phyloP scores from a whole-genome alignment of 1,140 invertebrate species.

The Nasonia vitripennis region DNA sequence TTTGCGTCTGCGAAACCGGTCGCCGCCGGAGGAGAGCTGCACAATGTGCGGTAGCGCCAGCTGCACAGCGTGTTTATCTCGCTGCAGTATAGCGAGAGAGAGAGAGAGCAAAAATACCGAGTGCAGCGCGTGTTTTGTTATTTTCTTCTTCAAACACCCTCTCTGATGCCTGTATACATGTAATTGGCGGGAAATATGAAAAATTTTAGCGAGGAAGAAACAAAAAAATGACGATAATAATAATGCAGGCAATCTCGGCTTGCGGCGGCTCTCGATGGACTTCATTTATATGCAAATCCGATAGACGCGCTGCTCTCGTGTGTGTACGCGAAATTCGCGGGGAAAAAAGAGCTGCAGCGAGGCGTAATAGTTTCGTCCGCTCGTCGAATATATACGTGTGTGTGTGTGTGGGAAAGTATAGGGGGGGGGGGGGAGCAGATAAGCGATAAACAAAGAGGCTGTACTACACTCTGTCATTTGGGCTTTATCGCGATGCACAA shows the following conservation, averaged over 20 bases:
- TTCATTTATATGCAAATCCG: slow-evolving; percentile 32
- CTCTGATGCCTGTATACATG: no score
- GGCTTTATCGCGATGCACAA: not conserved
- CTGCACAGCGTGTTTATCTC: not conserved
- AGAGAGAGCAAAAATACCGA: no score
- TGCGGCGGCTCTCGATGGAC: not conserved
- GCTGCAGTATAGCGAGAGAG: no score
- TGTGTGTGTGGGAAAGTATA: not conserved
- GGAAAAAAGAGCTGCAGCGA: not conserved
- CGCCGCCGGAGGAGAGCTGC: no score
- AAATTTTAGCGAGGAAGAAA: not conserved
- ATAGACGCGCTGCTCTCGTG: not conserved
- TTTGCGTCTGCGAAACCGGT: not conserved
- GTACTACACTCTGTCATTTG: not conserved
- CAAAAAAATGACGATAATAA: not conserved
- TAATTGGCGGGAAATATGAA: not conserved
- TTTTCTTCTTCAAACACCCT: not conserved
- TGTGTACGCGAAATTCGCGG: not conserved
- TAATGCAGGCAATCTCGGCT: not conserved
- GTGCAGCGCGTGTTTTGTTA: not conserved
- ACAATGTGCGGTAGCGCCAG: not conserved
- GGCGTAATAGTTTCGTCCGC: not conserved
- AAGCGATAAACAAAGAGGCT: not conserved
- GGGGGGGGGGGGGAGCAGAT: not conserved
- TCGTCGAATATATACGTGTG: not conserved